A percentile compares a stretch with the other conserved stretches of the same genome.
Evolutionary conservation across 1,140 invertebrate genomes (phyloP).

Genomic region (Papilio aristodemus): DNA sequence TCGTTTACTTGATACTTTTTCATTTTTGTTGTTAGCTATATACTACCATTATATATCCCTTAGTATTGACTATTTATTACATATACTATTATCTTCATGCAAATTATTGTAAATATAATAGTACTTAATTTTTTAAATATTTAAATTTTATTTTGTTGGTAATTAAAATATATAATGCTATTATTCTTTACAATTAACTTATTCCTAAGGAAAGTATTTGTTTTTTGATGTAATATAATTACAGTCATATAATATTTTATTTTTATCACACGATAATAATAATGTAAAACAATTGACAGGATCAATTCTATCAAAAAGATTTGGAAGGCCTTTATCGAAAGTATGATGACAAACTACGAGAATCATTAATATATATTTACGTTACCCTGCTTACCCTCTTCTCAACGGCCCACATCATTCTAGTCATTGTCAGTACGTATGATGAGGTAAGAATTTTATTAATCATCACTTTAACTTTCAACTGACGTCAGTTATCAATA

Average conservation of each 20-base stretch:
- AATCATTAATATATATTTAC: constrained; percentile 88
- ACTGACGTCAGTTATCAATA: not conserved
- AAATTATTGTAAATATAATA: too few species aligned
- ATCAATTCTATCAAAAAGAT: constrained; percentile 87
- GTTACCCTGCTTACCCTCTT: constrained; percentile 85
- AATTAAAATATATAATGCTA: too few species aligned
- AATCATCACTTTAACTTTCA: not conserved
- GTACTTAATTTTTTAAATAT: too few species aligned
- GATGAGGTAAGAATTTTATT: constrained; percentile 67
- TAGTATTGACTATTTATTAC: too few species aligned
- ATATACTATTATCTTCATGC: too few species aligned
- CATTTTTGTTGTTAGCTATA: too few species aligned
- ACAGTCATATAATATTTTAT: constrained; percentile 1
- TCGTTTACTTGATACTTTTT: too few species aligned
- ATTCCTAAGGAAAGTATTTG: too few species aligned
- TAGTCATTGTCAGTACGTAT: constrained; percentile 80
- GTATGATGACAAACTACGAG: constrained; percentile 88
- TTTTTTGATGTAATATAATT: constrained; percentile 3
- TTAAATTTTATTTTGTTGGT: too few species aligned
- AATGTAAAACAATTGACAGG: constrained; percentile 78
- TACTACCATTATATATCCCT: too few species aligned
- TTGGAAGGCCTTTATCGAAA: constrained; percentile 86
- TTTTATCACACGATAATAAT: not conserved
- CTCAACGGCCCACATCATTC: constrained; percentile 82
- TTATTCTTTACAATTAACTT: too few species aligned